These are phyloP conservation scores for Eulemur macaco DNA, from an alignment of 2,113 vertebrate species.

Conservation along the genomic window DNA sequence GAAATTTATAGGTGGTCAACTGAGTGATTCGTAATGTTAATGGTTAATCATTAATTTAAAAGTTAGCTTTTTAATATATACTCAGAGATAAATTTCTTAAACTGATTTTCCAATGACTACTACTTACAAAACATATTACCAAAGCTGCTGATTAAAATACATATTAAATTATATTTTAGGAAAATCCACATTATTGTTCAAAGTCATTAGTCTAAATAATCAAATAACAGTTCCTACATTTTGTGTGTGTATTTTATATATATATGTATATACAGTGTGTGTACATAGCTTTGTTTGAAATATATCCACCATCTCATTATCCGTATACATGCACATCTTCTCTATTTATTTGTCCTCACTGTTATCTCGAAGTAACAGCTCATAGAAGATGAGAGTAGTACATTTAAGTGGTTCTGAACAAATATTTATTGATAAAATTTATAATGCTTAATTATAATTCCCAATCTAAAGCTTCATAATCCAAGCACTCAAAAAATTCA, in stretches of 20 bases:
- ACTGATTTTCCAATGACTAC: not conserved
- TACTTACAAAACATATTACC: not conserved
- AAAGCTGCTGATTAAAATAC: not conserved
- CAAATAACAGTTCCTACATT: not conserved
- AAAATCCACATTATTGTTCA: not conserved
- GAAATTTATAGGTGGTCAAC: not conserved
- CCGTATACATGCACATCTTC: too few relatives aligned
- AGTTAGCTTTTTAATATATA: not conserved
- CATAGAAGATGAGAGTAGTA: not conserved
- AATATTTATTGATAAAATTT: not conserved
- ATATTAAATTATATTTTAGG: not conserved
- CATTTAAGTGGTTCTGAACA: not conserved
- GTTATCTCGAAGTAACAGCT: not conserved
- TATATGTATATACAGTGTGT: too few relatives aligned
- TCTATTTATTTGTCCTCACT: not conserved
- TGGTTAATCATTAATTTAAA: not conserved
- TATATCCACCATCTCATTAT: not conserved
- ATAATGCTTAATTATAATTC: not conserved
- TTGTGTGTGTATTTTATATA: not conserved
- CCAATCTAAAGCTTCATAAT: not conserved
- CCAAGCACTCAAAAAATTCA: not conserved
- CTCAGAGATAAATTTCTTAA: not conserved
- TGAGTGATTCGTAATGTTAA: not conserved
- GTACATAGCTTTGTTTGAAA: not conserved
- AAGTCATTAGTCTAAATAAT: conserved; percentile 33